A percentile compares a stretch with the other conserved stretches of the same genome.
Conservation (phyloP, 2,888 invertebrate genomes). For the Thelaira solivaga region DNA sequence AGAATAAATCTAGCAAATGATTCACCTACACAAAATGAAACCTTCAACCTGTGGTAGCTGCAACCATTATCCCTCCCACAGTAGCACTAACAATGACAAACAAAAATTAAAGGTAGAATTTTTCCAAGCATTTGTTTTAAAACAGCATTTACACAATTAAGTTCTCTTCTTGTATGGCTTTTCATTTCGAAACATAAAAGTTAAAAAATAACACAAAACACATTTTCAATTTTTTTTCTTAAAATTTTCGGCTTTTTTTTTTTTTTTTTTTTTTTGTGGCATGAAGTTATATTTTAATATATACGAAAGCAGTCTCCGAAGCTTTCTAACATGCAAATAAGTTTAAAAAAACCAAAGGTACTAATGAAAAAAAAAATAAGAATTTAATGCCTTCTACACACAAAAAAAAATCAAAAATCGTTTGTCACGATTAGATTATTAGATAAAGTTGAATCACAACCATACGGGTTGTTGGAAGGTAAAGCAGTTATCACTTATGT, state of each 20-base stretch:
- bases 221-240: not conserved
- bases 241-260: not conserved
- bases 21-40: conserved; percentile 22
- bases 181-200: conserved; percentile 23
- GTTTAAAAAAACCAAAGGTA: no score
- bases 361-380: no score
- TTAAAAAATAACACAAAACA: not conserved
- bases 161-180: conserved; percentile 49
- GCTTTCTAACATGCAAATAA: not conserved
- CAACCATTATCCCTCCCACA: not conserved
- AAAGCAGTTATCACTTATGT: no score
- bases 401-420: no score
- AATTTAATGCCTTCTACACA: no score
- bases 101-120: not conserved
- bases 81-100: not conserved
- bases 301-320: not conserved
- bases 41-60: not conserved
- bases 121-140: conserved; percentile 26
- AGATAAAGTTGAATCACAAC: no score
- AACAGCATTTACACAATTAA: conserved; percentile 58
- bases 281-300: conserved; percentile 3
- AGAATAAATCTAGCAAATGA: conserved; percentile 7
- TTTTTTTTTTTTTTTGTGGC: no score
- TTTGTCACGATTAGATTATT: no score
- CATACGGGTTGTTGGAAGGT: no score